Evolutionary conservation across 2,888 invertebrate species (phyloP).

Genomic region (Halictus quadricinctus): DNA sequence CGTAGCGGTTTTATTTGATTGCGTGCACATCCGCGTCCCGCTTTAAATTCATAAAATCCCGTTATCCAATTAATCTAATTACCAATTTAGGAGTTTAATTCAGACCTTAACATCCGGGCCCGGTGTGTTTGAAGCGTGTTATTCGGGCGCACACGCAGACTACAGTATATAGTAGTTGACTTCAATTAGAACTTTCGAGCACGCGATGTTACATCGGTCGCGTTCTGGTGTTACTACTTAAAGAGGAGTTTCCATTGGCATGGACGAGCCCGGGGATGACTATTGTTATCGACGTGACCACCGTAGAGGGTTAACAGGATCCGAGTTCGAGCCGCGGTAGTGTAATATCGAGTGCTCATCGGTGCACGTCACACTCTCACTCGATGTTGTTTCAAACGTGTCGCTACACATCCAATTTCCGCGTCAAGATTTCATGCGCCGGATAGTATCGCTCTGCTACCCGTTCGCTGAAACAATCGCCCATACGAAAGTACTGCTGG

Average conservation of each 20-base stretch:
- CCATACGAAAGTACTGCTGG: background rate
- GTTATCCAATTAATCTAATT: constrained; percentile 9
- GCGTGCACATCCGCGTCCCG: background rate
- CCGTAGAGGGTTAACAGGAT: constrained; percentile 41
- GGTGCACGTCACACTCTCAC: constrained; percentile 12
- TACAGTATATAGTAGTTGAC: background rate
- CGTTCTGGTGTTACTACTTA: constrained; percentile 26
- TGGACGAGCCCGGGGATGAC: constrained; percentile 35
- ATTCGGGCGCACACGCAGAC: background rate
- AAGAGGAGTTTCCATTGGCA: constrained; percentile 36
- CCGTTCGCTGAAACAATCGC: background rate
- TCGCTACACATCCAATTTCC: constrained; percentile 25
- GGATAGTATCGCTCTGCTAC: constrained; percentile 8
- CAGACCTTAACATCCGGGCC: background rate
- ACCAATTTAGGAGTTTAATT: background rate
- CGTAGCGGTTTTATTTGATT: background rate
- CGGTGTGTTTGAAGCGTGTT: background rate
- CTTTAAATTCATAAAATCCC: background rate
- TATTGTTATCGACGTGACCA: constrained; percentile 52
- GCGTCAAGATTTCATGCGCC: constrained; percentile 32
- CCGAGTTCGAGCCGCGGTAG: constrained; percentile 17
- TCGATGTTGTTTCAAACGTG: constrained; percentile 30
- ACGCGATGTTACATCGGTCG: constrained; percentile 5
- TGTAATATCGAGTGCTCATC: constrained; percentile 42
- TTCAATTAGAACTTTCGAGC: constrained; percentile 38